Evolutionary conservation across 2,888 invertebrate genomes (phyloP).

Genomic region (Strigamia maritima): DNA sequence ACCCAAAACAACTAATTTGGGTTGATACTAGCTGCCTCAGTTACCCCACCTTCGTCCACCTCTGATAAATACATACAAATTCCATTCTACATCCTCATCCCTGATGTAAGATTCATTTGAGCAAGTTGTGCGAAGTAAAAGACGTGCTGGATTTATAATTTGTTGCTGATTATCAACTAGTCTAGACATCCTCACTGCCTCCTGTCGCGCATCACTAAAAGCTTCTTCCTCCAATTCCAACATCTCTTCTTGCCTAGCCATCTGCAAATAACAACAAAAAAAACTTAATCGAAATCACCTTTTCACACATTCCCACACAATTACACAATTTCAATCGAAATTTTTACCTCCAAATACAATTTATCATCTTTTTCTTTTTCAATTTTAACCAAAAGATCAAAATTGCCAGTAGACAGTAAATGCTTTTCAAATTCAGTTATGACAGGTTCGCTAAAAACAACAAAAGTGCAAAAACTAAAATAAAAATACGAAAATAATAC

Average conservation of each 20-base stretch:
- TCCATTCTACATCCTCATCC: constrained; percentile 36
- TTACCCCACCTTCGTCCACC: no score
- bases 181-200: constrained; percentile 43
- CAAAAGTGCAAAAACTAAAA: constrained; percentile 20
- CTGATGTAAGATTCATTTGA: constrained; percentile 35
- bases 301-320: no score
- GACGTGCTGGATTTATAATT: constrained; percentile 44
- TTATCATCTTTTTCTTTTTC: not conserved
- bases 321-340: no score
- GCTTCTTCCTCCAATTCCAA: constrained; percentile 45
- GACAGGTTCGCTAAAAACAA: not conserved
- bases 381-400: not conserved
- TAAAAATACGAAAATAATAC: not conserved
- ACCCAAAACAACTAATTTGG: no score
- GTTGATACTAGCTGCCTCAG: no score
- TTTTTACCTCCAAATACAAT: not conserved
- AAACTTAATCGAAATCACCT: not conserved
- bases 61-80: not conserved
- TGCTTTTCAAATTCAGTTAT: constrained; percentile 9
- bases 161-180: constrained; percentile 43
- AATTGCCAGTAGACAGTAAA: not conserved
- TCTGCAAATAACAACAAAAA: constrained; percentile 17
- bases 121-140: constrained; percentile 42
- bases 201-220: constrained; percentile 43
- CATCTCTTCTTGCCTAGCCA: constrained; percentile 43